A percentile compares a stretch with the other conserved stretches of the same genome.
phyloP scores from a whole-genome alignment of 2,888 invertebrate species.

The Allophyes oxyacanthae region DNA sequence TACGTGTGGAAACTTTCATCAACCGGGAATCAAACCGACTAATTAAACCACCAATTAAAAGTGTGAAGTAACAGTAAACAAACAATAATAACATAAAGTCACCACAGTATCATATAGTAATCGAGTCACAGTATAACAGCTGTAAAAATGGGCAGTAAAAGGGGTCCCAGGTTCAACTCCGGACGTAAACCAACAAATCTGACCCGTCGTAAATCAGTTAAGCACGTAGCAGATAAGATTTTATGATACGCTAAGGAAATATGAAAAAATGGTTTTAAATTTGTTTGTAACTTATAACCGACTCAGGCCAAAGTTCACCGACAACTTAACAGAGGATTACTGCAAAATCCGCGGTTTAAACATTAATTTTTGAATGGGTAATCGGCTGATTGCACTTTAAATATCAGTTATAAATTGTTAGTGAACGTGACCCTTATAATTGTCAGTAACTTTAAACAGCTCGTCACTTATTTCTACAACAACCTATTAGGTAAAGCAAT shows the following conservation, averaged over 20 bases:
- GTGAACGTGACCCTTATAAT: too few species aligned
- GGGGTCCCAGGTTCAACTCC: conserved; percentile 80
- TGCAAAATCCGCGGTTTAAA: too few species aligned
- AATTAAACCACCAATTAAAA: conserved; percentile 62
- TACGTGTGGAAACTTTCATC: conserved; percentile 1
- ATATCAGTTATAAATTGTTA: too few species aligned
- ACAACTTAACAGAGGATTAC: too few species aligned
- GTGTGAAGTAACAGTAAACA: conserved; percentile 65
- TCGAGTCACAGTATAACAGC: conserved; percentile 71
- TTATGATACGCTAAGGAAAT: conserved; percentile 79
- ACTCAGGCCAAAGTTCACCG: too few species aligned
- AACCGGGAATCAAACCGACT: conserved; percentile 21
- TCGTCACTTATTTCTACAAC: too few species aligned
- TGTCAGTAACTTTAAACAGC: too few species aligned
- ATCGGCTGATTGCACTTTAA: too few species aligned
- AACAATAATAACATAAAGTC: conserved; percentile 54
- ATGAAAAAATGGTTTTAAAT: conserved; percentile 51
- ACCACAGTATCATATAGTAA: conserved; percentile 47
- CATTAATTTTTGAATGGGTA: too few species aligned
- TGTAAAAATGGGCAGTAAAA: conserved; percentile 83
- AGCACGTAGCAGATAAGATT: conserved; percentile 86
- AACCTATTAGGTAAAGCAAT: too few species aligned
- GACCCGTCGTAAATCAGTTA: conserved; percentile 89
- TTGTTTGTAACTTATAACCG: conserved; percentile 1
- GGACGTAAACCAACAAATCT: conserved; percentile 87